Percentiles rank a stretch among this genome's conserved stretches.
Conservation (phyloP, 2,113 vertebrate genomes). For the Pionites leucogaster region DNA sequence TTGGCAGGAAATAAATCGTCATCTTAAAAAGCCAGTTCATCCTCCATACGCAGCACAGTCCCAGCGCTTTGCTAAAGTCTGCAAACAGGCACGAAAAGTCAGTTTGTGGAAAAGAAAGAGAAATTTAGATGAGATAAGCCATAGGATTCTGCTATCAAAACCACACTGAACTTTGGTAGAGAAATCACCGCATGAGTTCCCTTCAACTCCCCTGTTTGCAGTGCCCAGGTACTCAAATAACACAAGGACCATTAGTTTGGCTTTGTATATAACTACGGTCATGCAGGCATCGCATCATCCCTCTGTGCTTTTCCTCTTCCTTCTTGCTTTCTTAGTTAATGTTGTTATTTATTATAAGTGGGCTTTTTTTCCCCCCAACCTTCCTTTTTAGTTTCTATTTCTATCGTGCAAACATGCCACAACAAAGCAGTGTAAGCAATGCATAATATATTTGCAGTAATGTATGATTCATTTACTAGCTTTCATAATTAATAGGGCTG, state of each 20-base stretch:
- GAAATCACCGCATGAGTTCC: not conserved
- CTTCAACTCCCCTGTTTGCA: accelerated
- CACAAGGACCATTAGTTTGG: not conserved
- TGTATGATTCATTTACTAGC: constrained; percentile 63
- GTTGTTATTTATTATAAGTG: not conserved
- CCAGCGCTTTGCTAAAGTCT: not conserved
- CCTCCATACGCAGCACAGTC: not conserved
- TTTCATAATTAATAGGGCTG: constrained; percentile 63
- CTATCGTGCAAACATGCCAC: constrained; percentile 29
- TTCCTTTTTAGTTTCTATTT: constrained; percentile 42
- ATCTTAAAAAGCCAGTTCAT: not conserved
- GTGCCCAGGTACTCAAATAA: not conserved
- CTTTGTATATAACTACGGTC: not conserved
- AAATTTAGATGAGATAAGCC: not conserved
- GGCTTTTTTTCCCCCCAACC: not conserved
- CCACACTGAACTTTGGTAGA: not conserved
- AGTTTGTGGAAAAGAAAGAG: not conserved
- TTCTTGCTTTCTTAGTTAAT: not conserved
- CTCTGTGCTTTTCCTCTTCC: not conserved
- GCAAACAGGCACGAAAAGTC: not conserved
- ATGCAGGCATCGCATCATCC: not conserved
- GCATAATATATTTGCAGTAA: constrained; percentile 65
- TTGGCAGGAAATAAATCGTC: constrained; percentile 41
- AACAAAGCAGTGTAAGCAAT: constrained; percentile 57
- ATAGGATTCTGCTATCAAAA: not conserved